Base-by-base conservation (phyloP, 2,113 vertebrate species). In the Sula dactylatra region DNA sequence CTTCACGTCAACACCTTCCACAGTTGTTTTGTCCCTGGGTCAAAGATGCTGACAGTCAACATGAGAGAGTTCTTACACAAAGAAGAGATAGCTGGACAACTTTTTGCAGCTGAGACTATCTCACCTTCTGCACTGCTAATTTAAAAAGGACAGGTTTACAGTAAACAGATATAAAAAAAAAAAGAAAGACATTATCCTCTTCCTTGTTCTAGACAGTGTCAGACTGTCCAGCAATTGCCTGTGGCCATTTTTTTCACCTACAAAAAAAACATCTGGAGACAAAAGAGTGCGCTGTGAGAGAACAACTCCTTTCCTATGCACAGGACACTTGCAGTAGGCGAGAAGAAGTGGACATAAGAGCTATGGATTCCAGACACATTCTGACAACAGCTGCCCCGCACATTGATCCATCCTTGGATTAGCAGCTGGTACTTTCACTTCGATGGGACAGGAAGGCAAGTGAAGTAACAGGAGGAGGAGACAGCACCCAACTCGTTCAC, bases 41-140 rank as follows among this genome's bases (percentile, higher is more conserved):
- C 1, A 1, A 50, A 52, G n/a, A 74, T 19, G 18, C n/a, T 52
- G 32, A 59, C 54, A 64, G 42, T n/a, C 20, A 50, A 45, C 14
- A 11, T 4, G 25, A 58, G 0, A 0, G 42, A 62, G 32, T 7
- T 71, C 56, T 66, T 20, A 13, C 0, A 0, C 14, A 82, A 19
- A 21, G 31, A 54, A 29, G 31, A 45, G 36, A 66, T 11, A 77
- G 36, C 1, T 4, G 4, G 52, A 65, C 20, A 92, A 22, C 26
- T 44, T 14, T 34, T 8, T 32, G 11, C 25, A 73, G 67, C 36
- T 52, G 32, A 29, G 24, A 76, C 36, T 34, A 20, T 29, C 40
- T 61, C n/a, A 73, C 12, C 45, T 77, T 71, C 86, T 69, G 40
- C 61, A 80, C 4, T 14, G 15, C 6, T 9, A 44, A 26, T 65